Percentiles rank a stretch among this genome's conserved stretches.
phyloP scores from a whole-genome alignment of 2,797 vertebrate species.

The Microtus californicus region DNA sequence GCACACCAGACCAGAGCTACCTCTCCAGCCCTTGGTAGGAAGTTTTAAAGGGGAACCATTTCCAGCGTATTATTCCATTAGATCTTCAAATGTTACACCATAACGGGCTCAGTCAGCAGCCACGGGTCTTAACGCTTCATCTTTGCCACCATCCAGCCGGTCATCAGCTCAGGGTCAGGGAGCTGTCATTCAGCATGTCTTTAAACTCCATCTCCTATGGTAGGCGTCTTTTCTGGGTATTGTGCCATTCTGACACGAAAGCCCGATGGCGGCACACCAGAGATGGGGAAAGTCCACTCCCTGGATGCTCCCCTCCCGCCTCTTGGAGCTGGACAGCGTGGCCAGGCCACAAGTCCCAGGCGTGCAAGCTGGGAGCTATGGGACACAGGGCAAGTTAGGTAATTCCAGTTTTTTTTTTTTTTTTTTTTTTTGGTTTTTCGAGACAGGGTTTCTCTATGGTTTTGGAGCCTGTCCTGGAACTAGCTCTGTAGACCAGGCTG shows the following conservation, averaged over 20 bases:
- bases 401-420: not conserved
- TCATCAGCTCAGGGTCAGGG: not conserved
- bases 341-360: not conserved
- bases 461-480: too few species aligned
- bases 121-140: not conserved
- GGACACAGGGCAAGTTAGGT: not conserved
- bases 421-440: too few species aligned
- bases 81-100: not conserved
- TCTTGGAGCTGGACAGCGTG: not conserved
- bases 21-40: not conserved
- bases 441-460: too few species aligned
- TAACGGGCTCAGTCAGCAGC: not conserved
- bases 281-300: not conserved
- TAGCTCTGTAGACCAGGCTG: too few species aligned
- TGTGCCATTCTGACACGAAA: not conserved
- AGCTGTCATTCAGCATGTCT: not conserved
- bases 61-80: not conserved
- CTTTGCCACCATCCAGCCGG: not conserved
- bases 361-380: not conserved
- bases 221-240: not conserved
- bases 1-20: not conserved
- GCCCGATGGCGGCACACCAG: not conserved
- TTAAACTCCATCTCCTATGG: not conserved
- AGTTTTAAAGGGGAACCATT: not conserved
- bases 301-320: not conserved